Conservation (phyloP, 2,113 vertebrate genomes). For the Etheostoma cragini region DNA sequence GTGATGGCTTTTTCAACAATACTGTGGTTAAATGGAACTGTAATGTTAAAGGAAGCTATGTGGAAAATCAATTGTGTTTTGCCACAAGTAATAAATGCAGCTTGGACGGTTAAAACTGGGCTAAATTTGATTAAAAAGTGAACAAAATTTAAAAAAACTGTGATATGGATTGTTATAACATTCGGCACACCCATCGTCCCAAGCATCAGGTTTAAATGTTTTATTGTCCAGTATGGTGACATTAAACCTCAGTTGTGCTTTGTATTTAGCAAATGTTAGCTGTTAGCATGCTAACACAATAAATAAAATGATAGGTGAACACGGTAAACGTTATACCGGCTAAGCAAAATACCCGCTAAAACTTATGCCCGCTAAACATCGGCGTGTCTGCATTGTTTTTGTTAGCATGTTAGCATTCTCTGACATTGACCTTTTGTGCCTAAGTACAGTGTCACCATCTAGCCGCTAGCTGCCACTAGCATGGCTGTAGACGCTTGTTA, state of each 20-base stretch:
- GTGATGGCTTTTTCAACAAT: not conserved
- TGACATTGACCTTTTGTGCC: not conserved
- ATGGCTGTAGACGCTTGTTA: not conserved
- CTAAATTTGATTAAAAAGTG: not conserved
- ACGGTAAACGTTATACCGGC: not conserved
- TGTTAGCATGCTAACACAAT: not conserved
- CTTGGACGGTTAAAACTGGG: not conserved
- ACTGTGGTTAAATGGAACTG: conserved; percentile 5
- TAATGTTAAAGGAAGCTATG: not conserved
- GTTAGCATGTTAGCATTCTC: not conserved
- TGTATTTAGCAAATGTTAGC: not conserved
- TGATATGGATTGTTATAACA: too few relatives aligned
- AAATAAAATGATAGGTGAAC: not conserved
- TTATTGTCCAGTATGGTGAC: too few relatives aligned
- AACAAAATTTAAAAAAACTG: too few relatives aligned
- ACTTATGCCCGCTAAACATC: not conserved
- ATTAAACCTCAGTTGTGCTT: not conserved
- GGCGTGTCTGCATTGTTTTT: not conserved
- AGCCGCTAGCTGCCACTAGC: not conserved
- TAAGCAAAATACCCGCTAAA: not conserved
- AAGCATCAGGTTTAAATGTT: not conserved
- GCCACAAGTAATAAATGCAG: not conserved
- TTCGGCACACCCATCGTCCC: too few relatives aligned
- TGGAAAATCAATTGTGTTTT: not conserved
- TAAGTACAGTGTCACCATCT: not conserved